Evolutionary conservation across 2,888 invertebrate genomes (phyloP).

Genomic region (Lamellibrachia satsuma): DNA sequence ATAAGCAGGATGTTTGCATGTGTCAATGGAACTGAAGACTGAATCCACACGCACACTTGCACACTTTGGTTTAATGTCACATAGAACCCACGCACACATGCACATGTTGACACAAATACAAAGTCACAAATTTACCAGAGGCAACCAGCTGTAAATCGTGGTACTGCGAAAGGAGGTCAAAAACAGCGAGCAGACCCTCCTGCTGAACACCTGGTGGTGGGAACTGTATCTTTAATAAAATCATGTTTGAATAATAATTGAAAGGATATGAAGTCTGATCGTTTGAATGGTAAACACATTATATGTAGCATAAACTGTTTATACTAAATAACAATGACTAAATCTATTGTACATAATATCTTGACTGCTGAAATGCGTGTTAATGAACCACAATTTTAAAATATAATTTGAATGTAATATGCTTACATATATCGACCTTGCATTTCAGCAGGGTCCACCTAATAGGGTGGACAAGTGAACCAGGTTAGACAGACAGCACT

Average conservation of each 20-base stretch:
- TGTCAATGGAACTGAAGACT: not conserved
- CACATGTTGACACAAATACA: not conserved
- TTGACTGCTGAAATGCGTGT: too few relatives aligned
- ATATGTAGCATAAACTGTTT: too few relatives aligned
- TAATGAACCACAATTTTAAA: too few relatives aligned
- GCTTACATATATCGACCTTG: too few relatives aligned
- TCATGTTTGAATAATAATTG: not conserved
- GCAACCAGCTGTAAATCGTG: not conserved
- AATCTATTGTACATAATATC: too few relatives aligned
- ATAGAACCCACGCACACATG: not conserved
- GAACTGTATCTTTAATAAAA: not conserved
- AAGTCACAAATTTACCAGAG: not conserved
- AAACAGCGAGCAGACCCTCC: not conserved
- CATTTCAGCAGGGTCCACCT: too few relatives aligned
- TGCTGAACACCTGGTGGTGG: not conserved
- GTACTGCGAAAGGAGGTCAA: not conserved
- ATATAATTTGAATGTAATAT: too few relatives aligned
- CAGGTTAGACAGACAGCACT: too few relatives aligned
- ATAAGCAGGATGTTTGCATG: conserved; percentile 6
- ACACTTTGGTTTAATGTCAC: not conserved
- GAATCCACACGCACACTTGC: not conserved
- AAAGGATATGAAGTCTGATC: not conserved
- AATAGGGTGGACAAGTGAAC: too few relatives aligned
- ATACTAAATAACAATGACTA: too few relatives aligned
- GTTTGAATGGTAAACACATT: not conserved